Evolutionary conservation across 2,797 vertebrate species (phyloP), one percentile per base, ranked within the genome.

Genomic region (Macropodus opercularis): DNA sequence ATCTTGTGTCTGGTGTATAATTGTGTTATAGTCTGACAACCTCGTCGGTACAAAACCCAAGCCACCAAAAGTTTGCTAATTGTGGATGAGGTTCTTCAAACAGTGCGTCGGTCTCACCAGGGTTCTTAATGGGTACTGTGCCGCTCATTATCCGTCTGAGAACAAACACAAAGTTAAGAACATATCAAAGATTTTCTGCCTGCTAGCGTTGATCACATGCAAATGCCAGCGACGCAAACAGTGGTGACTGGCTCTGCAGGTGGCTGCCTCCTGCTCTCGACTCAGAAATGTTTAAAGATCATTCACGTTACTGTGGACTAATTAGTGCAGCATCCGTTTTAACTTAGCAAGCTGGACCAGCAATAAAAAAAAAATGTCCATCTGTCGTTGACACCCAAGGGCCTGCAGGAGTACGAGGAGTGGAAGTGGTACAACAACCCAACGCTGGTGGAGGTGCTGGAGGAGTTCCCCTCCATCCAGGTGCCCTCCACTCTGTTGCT

Each of bases 351-450:
- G 15, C 34, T 15, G 34, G 2, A 42, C n/a, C n/a, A 22, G n/a
- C 19, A 0, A 6, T 47, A 53, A 27, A 10, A 14, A 19, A 46
- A 11, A 40, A 41, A 61, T 4, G 34, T 26, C n/a, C 17, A 8
- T 1, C 2, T 7, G 3, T 13, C 3, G 3, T 22, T 19, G 2
- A 17, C 18, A 31, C 19, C 44, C 0, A 87, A 99, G 98, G 98
- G 98, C 36, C 84, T 98, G 79, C 97, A 99, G 86, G 98, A 98
- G 73, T 99, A 98, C 0, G 98, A 99, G 75, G 93, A 98, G 59
- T 99, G 98, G 98, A 99, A 99, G 71, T 99, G 98, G 98, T 96
- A 92, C 81, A 98, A 96, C 83, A 98, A 96, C 57, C 92, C 96
- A 8, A 98, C 96, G 0, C 72, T 99, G 1, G 96, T 99, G 87